Evolutionary conservation across 2,888 invertebrate genomes (phyloP), one percentile per base, ranked within the genome.

Genomic region (Nysson spinosus): DNA sequence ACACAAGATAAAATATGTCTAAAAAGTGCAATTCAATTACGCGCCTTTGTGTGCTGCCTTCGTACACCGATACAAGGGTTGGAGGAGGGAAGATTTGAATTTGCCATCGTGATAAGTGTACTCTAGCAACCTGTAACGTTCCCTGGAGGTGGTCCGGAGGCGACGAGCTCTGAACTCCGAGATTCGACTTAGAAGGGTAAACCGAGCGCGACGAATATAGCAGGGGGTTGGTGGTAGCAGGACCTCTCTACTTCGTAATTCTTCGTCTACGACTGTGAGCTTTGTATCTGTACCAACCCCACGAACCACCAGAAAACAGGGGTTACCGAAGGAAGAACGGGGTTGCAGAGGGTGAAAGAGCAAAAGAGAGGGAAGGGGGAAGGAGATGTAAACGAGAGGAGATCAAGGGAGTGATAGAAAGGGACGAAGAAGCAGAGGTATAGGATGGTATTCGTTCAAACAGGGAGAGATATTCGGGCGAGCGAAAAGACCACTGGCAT

Each of bases 401-500:
- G 57, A 55, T 46, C 40, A 54, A 51, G 49, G 37, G 35, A 44
- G 17, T 24, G 56, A 68, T 54, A 69, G 57, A 56, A 58, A 43
- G 57, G 37, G 63, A 51, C 4, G 14, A 32, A 30, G 46, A 47
- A 63, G 17, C 7, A 16, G 56, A 32, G 30, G 46, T 20, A 2
- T 28, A 47, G 56, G 55, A 47, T 44, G 57, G 55, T 34, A 12
- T 60, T 60, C 51, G 40, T 56, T 57, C 39, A 39, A 43, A 49
- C 22, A 28, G 37, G 40, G 14, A 39, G 50, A 16, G 28, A 50
- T 39, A 61, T 62, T 65, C 37, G 28, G 14, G 35, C n/a, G n/a
- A 44, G 35, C 50, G 51, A 64, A 47, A 70, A 71, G 62, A 61
- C 75, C 75, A 74, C 78, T 82, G 83, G 83, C 82, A 80, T 83